Conservation (phyloP, 2,797 vertebrate species). For the Okamejei kenojei region DNA sequence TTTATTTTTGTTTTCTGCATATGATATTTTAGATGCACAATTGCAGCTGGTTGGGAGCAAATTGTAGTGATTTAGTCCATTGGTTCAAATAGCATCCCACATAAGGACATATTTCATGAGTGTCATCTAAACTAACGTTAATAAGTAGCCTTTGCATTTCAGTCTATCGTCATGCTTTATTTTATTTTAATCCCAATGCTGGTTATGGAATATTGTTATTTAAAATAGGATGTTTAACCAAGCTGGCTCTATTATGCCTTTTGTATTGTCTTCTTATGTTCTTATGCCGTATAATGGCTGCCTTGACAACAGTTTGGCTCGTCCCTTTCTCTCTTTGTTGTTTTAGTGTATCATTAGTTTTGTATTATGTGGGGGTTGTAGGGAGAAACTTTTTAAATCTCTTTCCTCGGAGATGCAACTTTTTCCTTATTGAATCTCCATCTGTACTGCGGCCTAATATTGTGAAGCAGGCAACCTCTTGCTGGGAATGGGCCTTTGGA, state of each 20-base stretch:
- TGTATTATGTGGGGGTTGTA: no score
- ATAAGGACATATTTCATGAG: neutral
- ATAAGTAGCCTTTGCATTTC: neutral
- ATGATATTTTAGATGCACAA: neutral
- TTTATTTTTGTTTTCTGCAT: neutral
- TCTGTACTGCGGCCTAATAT: no score
- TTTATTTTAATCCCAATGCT: neutral
- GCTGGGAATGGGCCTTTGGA: no score
- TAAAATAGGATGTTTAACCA: neutral
- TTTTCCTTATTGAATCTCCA: no score
- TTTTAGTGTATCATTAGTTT: no score
- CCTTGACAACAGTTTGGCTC: no score
- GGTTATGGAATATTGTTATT: neutral
- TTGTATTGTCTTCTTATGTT: neutral
- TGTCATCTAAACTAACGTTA: neutral
- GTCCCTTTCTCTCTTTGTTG: no score
- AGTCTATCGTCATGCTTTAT: neutral
- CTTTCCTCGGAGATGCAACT: no score
- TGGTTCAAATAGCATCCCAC: conserved; percentile 2
- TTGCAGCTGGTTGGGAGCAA: neutral
- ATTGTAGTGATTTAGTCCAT: neutral
- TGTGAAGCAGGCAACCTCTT: no score
- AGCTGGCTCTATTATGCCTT: neutral
- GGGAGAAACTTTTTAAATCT: no score
- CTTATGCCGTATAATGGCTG: no score